A percentile compares a stretch with the other conserved stretches of the same genome.
Evolutionary conservation across 1,140 invertebrate genomes (phyloP).

Genomic region (Saccostrea glomerata): DNA sequence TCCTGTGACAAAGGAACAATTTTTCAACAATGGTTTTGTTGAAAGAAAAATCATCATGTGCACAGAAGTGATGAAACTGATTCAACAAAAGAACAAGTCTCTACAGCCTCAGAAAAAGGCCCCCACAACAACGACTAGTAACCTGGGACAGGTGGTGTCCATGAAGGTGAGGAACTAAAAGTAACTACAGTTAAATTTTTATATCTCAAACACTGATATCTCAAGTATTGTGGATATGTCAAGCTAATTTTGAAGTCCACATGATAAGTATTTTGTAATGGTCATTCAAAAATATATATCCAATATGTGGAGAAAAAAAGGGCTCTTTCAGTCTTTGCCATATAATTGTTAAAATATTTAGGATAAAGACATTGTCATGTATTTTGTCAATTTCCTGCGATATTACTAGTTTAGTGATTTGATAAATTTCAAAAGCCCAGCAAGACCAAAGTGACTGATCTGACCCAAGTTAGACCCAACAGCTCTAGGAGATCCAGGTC

Average conservation of each 20-base stretch:
- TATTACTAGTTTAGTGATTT: no score
- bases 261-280: no score
- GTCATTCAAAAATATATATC: no score
- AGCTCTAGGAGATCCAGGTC: not conserved
- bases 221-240: no score
- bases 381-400: no score
- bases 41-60: constrained; percentile 74
- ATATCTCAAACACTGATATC: no score
- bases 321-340: no score
- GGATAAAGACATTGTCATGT: no score
- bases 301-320: no score
- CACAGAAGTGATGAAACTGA: constrained; percentile 63
- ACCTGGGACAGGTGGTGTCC: constrained; percentile 10
- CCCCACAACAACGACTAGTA: constrained; percentile 46
- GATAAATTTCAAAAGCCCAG: not conserved
- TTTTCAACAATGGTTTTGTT: constrained; percentile 67
- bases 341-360: no score
- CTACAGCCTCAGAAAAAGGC: constrained; percentile 45
- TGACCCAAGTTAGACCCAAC: not conserved
- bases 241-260: no score
- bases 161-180: not conserved
- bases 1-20: constrained; percentile 70
- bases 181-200: no score
- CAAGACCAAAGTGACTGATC: constrained; percentile 2
- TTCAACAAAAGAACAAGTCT: constrained; percentile 57